Evolutionary conservation across 2,113 vertebrate genomes (phyloP).

Genomic region (Peromyscus californicus): DNA sequence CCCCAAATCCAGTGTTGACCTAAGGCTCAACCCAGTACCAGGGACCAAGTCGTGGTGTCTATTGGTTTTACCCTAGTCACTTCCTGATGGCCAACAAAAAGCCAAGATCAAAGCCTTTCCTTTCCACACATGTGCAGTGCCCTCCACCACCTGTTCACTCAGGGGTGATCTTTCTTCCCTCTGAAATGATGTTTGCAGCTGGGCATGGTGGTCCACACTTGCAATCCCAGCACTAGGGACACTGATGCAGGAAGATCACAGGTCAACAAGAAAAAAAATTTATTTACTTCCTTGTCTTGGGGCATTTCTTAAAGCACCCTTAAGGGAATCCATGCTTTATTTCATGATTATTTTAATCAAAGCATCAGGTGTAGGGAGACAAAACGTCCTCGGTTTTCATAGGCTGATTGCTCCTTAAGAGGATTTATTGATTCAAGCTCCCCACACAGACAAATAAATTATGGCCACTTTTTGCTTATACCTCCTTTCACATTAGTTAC

Average conservation of each 20-base stretch:
- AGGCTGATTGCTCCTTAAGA: slow-evolving; percentile 7
- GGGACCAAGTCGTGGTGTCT: background rate
- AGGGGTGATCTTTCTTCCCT: background rate
- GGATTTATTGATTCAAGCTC: slow-evolving; percentile 6
- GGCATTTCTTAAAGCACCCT: slow-evolving; percentile 36
- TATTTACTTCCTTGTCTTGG: slow-evolving; percentile 26
- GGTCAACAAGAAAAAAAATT: background rate
- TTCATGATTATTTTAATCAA: slow-evolving; percentile 61
- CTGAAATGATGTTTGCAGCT: background rate
- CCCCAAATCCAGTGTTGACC: background rate
- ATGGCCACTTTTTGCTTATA: background rate
- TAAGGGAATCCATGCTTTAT: slow-evolving; percentile 8
- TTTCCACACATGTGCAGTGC: background rate
- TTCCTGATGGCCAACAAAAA: slow-evolving; percentile 26
- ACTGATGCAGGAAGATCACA: background rate
- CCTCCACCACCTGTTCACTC: background rate
- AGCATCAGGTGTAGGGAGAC: background rate
- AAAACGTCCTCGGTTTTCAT: slow-evolving; percentile 27
- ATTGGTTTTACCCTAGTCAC: background rate
- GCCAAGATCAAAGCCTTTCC: background rate
- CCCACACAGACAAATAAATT: slow-evolving; percentile 27
- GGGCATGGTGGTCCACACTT: background rate
- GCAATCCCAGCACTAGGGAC: background rate
- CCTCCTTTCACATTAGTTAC: background rate
- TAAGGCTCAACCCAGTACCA: background rate